Base-by-base conservation (phyloP, 2,888 invertebrate genomes). In the Dicyrtomina minuta region DNA sequence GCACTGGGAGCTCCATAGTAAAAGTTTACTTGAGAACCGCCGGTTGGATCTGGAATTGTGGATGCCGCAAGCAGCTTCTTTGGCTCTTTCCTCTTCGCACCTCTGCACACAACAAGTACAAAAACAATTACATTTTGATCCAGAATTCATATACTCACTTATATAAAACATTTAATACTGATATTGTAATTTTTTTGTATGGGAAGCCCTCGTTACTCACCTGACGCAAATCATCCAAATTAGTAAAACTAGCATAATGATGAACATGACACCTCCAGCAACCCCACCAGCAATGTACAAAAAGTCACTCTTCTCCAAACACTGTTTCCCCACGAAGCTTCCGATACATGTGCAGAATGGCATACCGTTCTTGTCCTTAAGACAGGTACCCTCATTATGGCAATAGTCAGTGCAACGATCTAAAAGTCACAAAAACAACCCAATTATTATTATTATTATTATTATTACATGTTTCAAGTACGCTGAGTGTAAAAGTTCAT, bases 151-250 rank as follows among this genome's bases (percentile, higher is more conserved):
- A 6, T 56, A 46, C 12, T 46, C 46, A 46, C 12, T 46, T 12
- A 13, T 41, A 41, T 41, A 13, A 41, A 10, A 6, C 26, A 46
- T 27, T 15, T 2, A 61, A 22, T 26, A 27, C n/a, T 15, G 43
- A 20, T 24, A 15, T 15, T 13, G 15, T 44, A 22, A 17, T n/a
- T 13, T 2, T 27, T n/a, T 56, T 53, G 44, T 58, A 58, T n/a
- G 27, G 27, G 6, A 27, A 24, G 13, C 3, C 24, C 17, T 22
- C 5, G 4, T 27, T 8, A 20, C 78, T 73, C 81, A 90, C 89
- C 91, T 90, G 70, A 92, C 94, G 82, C 96, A 96, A 81, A 96
- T 96, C 95, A 96, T 96, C 95, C 95, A 96, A 78, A 96, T 93
- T 66, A 96, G 88, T 74, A 96, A 86, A 43, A 94, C 93, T 79